phyloP scores from a whole-genome alignment of 2,888 invertebrate genomes.

The Ormyrus labotus region DNA sequence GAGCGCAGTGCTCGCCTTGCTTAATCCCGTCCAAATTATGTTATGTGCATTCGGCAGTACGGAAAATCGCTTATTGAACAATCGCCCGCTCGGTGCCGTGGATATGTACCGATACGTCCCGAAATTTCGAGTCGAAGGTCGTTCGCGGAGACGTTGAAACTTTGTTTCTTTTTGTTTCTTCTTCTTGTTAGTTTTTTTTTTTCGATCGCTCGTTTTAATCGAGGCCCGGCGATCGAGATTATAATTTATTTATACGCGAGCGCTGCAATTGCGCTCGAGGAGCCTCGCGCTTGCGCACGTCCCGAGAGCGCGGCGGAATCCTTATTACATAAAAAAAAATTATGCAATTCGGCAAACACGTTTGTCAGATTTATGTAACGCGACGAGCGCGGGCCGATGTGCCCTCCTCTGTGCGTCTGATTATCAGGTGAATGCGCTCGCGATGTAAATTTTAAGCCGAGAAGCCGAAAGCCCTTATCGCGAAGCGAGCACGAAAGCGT shows the following conservation, averaged over 20 bases:
- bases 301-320: slow-evolving; percentile 5
- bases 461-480: no score
- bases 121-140: no score
- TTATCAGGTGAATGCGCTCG: slow-evolving; percentile 43
- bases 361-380: slow-evolving; percentile 52
- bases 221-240: no score
- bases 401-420: slow-evolving; percentile 14
- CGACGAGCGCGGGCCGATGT: background rate
- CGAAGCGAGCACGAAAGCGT: background rate
- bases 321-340: slow-evolving; percentile 55
- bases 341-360: slow-evolving; percentile 50
- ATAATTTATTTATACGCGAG: background rate
- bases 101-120: no score
- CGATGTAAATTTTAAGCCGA: slow-evolving; percentile 26
- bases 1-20: background rate
- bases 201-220: no score
- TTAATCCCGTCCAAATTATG: slow-evolving; percentile 13
- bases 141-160: no score
- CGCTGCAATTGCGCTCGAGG: slow-evolving; percentile 4
- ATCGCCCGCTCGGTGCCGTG: no score
- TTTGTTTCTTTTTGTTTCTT: no score
- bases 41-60: no score
- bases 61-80: no score
- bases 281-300: background rate
- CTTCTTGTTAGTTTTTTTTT: no score